phyloP scores from a whole-genome alignment of 2,797 vertebrate genomes.

The Helarctos malayanus region DNA sequence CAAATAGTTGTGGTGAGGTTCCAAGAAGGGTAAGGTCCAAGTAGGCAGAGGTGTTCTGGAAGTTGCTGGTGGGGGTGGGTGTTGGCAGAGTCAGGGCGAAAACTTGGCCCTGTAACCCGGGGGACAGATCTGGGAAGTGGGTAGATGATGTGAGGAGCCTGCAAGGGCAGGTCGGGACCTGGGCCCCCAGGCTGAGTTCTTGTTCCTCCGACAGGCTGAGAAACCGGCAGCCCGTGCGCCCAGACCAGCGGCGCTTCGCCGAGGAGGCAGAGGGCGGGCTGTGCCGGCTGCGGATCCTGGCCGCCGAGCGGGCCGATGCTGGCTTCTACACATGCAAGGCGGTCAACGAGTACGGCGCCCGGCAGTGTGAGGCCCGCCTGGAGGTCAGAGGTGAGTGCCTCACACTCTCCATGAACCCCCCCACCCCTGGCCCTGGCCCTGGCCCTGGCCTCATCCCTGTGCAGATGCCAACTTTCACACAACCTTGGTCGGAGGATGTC shows the following conservation, averaged over 20 bases:
- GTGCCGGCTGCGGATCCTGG: constrained; percentile 94
- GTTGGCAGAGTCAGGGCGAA: background rate
- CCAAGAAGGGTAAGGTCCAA: background rate
- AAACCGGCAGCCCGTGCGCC: constrained; percentile 96
- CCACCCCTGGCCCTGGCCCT: fast-evolving
- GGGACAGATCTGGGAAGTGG: background rate
- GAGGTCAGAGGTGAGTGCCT: constrained; percentile 95
- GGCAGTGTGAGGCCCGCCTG: constrained; percentile 96
- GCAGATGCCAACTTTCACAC: background rate
- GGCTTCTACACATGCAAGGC: constrained; percentile 98
- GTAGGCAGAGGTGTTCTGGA: background rate
- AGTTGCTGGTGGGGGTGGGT: background rate
- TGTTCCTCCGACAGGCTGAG: constrained; percentile 92
- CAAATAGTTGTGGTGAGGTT: background rate
- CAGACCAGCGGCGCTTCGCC: constrained; percentile 92
- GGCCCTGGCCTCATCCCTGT: fast-evolving
- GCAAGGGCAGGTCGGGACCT: background rate
- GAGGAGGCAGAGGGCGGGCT: constrained; percentile 92
- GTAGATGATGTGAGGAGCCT: background rate
- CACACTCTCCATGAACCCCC: fast-evolving
- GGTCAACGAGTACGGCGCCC: constrained; percentile 97
- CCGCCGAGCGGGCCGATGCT: constrained; percentile 92
- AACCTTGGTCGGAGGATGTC: background rate
- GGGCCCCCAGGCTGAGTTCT: background rate
- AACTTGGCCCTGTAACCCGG: background rate